Conservation (phyloP, 64 coral and sea anemone species). For the Montipora efflorescens region DNA sequence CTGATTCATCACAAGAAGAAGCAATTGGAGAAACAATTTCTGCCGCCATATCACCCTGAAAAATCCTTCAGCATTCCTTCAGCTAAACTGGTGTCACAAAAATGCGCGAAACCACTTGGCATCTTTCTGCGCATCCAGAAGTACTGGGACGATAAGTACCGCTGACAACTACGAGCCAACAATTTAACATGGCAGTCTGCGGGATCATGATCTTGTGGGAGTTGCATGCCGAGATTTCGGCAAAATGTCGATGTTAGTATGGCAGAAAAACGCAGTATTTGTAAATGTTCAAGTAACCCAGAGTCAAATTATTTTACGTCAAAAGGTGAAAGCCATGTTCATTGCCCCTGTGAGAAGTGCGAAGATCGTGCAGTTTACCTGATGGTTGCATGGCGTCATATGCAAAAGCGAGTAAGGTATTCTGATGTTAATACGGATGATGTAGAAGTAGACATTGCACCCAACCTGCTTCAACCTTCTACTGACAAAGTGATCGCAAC, state of each 20-base stretch:
- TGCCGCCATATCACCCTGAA: background rate
- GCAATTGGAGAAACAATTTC: background rate
- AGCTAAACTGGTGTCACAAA: background rate
- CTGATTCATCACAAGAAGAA: slow-evolving; percentile 16
- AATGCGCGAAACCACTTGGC: slow-evolving; percentile 13
- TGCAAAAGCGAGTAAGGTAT: slow-evolving; percentile 8
- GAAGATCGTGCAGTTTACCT: slow-evolving; percentile 62
- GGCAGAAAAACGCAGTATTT: slow-evolving; percentile 31
- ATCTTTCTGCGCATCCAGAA: slow-evolving; percentile 9
- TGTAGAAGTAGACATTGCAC: background rate
- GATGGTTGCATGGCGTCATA: slow-evolving; percentile 78
- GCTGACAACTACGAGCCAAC: too few species aligned
- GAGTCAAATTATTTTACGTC: slow-evolving; percentile 39
- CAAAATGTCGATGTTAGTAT: background rate
- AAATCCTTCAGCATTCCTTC: background rate
- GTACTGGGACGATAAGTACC: background rate
- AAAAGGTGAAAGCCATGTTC: slow-evolving; percentile 53
- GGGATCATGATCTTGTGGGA: background rate
- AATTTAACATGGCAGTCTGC: background rate
- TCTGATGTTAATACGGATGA: slow-evolving; percentile 14
- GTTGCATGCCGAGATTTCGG: background rate
- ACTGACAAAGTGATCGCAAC: background rate
- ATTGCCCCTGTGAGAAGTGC: slow-evolving; percentile 60
- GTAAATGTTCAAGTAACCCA: slow-evolving; percentile 46
- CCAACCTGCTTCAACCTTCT: background rate